Evolutionary conservation across 92 coral and sea anemone genomes (phyloP).

Genomic region (Zoanthus solanderi): DNA sequence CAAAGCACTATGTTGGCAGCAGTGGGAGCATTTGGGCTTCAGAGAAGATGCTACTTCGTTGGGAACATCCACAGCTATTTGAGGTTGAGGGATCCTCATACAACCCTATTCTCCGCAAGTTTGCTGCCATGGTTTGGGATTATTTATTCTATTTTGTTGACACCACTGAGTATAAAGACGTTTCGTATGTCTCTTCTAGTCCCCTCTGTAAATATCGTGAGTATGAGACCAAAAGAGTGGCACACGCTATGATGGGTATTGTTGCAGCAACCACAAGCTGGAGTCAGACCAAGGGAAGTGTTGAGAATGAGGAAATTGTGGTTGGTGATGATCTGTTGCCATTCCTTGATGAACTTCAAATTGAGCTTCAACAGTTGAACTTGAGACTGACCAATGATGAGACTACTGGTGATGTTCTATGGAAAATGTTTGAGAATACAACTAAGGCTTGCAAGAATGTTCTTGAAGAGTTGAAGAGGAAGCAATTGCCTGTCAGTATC

Average conservation of each 20-base stretch:
- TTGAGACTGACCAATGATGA: slow-evolving; percentile 25
- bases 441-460: slow-evolving; percentile 15
- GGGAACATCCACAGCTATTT: slow-evolving; percentile 53
- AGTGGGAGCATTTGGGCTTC: slow-evolving; percentile 66
- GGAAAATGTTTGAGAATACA: slow-evolving; percentile 40
- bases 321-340: slow-evolving; percentile 46
- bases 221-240: slow-evolving; percentile 41
- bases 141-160: slow-evolving; percentile 38
- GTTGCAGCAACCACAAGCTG: slow-evolving; percentile 22
- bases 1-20: slow-evolving; percentile 58
- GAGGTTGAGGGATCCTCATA: slow-evolving; percentile 29
- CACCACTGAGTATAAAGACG: slow-evolving; percentile 43
- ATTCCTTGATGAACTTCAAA: slow-evolving; percentile 21
- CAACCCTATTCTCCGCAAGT: slow-evolving; percentile 45
- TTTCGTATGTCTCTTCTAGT: slow-evolving; percentile 31
- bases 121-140: slow-evolving; percentile 49
- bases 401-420: slow-evolving; percentile 38
- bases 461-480: slow-evolving; percentile 29
- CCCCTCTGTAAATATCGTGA: slow-evolving; percentile 30
- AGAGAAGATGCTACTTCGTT: slow-evolving; percentile 54
- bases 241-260: slow-evolving; percentile 48
- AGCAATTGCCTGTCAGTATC: slow-evolving; percentile 34
- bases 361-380: slow-evolving; percentile 48
- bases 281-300: slow-evolving; percentile 18
- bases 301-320: slow-evolving; percentile 15